phyloP scores from a whole-genome alignment of 2,113 vertebrate genomes.

The Peucedramus taeniatus region DNA sequence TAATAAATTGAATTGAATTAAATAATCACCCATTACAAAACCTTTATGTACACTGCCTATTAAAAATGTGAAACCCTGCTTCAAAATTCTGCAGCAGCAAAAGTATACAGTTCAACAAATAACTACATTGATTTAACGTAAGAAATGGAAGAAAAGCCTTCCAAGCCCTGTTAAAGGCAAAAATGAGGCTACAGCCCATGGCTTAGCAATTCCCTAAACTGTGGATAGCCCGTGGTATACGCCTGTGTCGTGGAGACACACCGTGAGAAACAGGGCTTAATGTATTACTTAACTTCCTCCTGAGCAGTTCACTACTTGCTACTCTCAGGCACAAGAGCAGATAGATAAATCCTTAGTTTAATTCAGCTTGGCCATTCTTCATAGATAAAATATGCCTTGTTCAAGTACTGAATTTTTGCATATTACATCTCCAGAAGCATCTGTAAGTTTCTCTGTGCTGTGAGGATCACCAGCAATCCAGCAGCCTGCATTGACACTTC shows the following conservation, averaged over 20 bases:
- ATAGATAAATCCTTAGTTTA: background rate
- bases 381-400: background rate
- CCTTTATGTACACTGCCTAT: background rate
- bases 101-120: background rate
- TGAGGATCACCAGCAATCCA: background rate
- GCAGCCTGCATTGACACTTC: background rate
- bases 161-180: background rate
- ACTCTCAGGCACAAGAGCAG: background rate
- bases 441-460: background rate
- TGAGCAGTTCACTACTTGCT: background rate
- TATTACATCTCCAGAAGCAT: background rate
- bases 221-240: fast-evolving
- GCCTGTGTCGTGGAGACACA: background rate
- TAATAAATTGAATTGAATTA: background rate
- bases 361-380: background rate
- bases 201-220: background rate
- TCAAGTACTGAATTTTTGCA: background rate
- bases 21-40: background rate
- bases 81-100: background rate
- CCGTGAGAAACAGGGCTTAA: background rate
- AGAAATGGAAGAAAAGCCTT: background rate
- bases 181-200: background rate
- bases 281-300: background rate
- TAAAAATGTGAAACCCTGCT: background rate
- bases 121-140: background rate